A percentile compares a stretch with the other conserved stretches of the same genome.
Evolutionary conservation across 2,888 invertebrate genomes (phyloP).

Genomic region (Amiota minor): DNA sequence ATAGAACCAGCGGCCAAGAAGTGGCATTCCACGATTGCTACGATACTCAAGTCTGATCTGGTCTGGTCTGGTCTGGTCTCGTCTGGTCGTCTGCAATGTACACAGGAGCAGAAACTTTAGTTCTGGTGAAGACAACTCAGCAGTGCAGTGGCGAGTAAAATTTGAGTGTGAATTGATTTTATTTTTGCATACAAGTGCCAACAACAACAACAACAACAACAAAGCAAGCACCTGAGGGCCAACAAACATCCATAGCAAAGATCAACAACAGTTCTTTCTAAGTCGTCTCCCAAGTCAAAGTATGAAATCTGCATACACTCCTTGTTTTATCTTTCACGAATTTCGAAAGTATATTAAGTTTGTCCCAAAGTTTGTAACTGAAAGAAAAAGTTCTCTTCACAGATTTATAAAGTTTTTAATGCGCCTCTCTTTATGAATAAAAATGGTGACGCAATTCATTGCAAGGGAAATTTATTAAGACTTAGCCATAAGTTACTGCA

Average conservation of each 20-base stretch:
- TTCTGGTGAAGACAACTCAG: background rate
- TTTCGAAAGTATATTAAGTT: constrained; percentile 28
- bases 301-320: constrained; percentile 22
- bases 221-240: constrained; percentile 59
- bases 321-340: background rate
- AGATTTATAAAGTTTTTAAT: too few species aligned
- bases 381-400: too few species aligned
- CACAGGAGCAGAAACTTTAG: constrained; percentile 18
- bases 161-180: constrained; percentile 70
- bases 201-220: constrained; percentile 43
- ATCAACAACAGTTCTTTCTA: constrained; percentile 28
- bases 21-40: constrained; percentile 65
- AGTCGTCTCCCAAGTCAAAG: constrained; percentile 30
- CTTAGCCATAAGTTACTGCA: too few species aligned
- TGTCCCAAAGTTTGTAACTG: too few species aligned
- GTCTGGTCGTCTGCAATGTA: too few species aligned
- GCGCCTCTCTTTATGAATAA: too few species aligned
- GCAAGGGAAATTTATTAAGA: too few species aligned
- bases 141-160: constrained; percentile 24
- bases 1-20: constrained; percentile 53
- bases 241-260: constrained; percentile 33
- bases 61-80: too few species aligned
- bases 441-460: too few species aligned
- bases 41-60: constrained; percentile 48
- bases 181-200: constrained; percentile 38